Conservation (phyloP, 2,888 invertebrate genomes). For the Bimastos eiseni region DNA sequence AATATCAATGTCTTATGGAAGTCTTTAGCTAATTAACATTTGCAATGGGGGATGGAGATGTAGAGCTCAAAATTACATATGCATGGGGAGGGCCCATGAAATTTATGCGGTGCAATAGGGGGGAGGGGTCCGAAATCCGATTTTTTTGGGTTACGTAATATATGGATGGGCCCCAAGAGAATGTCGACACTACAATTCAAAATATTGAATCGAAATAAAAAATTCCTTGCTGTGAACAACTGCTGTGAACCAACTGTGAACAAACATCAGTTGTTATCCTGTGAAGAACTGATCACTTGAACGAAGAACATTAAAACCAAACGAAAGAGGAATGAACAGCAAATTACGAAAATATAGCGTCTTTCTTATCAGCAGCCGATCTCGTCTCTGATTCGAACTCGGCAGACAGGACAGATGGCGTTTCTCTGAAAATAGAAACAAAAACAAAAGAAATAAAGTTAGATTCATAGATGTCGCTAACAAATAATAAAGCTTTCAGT, state of each 20-base stretch:
- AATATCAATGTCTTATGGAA: too few relatives aligned
- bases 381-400: background rate
- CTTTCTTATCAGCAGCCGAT: background rate
- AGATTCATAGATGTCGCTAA: background rate
- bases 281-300: background rate
- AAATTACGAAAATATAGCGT: background rate
- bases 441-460: background rate
- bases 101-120: too few relatives aligned
- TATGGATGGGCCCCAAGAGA: background rate
- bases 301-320: background rate
- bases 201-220: too few relatives aligned
- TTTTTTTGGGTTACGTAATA: too few relatives aligned
- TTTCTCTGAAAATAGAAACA: background rate
- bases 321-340: background rate
- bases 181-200: background rate
- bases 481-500: background rate
- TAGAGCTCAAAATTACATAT: too few relatives aligned
- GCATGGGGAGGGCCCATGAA: too few relatives aligned
- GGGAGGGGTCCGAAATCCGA: too few relatives aligned
- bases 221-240: background rate
- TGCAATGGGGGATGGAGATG: too few relatives aligned
- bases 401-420: slow-evolving; percentile 17
- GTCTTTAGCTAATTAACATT: too few relatives aligned
- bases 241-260: background rate
- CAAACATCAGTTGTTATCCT: background rate